Conservation (phyloP, 2,888 invertebrate species). For the Piscicola geometra region DNA sequence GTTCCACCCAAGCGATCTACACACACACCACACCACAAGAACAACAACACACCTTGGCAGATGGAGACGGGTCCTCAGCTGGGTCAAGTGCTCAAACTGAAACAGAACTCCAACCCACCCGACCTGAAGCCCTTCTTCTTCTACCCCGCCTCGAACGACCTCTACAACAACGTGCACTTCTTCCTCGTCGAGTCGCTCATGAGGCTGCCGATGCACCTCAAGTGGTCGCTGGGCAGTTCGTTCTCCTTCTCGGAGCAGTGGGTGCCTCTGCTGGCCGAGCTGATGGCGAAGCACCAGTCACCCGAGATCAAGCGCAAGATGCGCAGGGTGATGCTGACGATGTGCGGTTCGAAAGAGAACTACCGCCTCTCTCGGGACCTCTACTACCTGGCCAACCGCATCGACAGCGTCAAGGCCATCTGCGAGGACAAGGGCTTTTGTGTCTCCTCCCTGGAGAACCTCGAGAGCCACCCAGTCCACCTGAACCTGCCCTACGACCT, state of each 20-base stretch:
- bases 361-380: constrained; percentile 89
- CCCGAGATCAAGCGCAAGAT: constrained; percentile 77
- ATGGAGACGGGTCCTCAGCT: constrained; percentile 40
- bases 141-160: constrained; percentile 82
- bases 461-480: constrained; percentile 33
- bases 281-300: constrained; percentile 91
- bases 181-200: constrained; percentile 91
- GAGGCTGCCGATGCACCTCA: constrained; percentile 84
- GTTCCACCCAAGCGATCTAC: too few relatives aligned
- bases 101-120: constrained; percentile 68
- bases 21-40: background rate
- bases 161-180: constrained; percentile 88
- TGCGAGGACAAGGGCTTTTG: constrained; percentile 49
- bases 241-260: background rate
- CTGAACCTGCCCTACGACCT: constrained; percentile 58
- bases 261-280: constrained; percentile 51
- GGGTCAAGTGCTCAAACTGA: constrained; percentile 74
- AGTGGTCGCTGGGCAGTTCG: background rate
- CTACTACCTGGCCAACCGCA: constrained; percentile 83
- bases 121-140: constrained; percentile 92
- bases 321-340: constrained; percentile 63
- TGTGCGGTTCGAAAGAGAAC: constrained; percentile 91
- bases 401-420: constrained; percentile 57
- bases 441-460: constrained; percentile 31
- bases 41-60: too few relatives aligned